Evolutionary conservation across 2,888 invertebrate genomes (phyloP).

Genomic region (Syrista parreyssii): DNA sequence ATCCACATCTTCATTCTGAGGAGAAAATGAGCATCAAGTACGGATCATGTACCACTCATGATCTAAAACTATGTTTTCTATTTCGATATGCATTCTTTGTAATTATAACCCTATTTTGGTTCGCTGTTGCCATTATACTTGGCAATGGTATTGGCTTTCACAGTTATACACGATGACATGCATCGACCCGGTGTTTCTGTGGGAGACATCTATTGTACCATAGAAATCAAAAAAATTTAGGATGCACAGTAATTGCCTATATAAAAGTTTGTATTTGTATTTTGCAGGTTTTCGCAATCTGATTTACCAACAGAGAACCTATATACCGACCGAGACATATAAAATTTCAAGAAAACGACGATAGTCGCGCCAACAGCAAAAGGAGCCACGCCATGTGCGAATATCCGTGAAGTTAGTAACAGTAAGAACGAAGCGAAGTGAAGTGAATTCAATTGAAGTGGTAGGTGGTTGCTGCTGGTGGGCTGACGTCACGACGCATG

Average conservation of each 20-base stretch:
- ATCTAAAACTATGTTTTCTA: not conserved
- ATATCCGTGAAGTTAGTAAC: not conserved
- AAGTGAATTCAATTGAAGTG: constrained; percentile 6
- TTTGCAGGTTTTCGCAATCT: not conserved
- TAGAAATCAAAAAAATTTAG: too few relatives aligned
- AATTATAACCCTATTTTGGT: too few relatives aligned
- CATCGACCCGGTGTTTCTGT: too few relatives aligned
- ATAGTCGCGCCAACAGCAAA: not conserved
- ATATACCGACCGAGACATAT: not conserved
- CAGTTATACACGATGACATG: too few relatives aligned
- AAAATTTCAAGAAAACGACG: not conserved
- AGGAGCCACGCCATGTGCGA: not conserved
- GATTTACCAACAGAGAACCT: not conserved
- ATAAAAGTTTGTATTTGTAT: not conserved
- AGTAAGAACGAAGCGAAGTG: not conserved
- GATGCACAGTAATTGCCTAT: too few relatives aligned
- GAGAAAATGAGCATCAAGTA: not conserved
- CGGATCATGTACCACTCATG: not conserved
- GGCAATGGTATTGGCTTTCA: too few relatives aligned
- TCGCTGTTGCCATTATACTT: too few relatives aligned
- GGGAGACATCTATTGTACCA: too few relatives aligned
- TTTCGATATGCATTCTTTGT: too few relatives aligned
- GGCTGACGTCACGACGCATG: constrained; percentile 54
- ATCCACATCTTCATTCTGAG: too few relatives aligned
- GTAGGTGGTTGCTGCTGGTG: constrained; percentile 9